Evolutionary conservation across 1,140 invertebrate species (phyloP), one percentile per base, ranked within the genome.

Genomic region (Telenomus remus): DNA sequence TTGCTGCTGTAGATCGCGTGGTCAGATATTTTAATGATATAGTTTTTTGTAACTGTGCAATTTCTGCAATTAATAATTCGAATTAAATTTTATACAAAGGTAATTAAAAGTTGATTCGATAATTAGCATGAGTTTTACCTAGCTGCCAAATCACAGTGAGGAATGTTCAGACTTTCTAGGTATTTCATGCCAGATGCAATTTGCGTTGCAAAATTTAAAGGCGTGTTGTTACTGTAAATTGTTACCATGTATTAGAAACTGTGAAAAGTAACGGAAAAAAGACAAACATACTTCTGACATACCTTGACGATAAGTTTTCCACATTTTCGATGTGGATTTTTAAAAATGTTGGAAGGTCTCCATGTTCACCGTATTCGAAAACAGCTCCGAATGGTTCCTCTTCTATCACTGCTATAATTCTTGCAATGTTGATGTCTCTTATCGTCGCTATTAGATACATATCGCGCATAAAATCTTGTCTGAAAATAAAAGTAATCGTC

Each of bases 121-220:
- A n/a, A n/a, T n/a, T n/a, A n/a, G n/a, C n/a, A n/a, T n/a, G n/a
- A n/a, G n/a, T n/a, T n/a, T n/a, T 90, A 94, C 93, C 93, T 91
- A 13, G 94, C 93, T 14, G 93, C 92, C 47, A 95, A 89, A 85
- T 95, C 94, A 75, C 94, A 91, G 85, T 95, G 94, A 35, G 93
- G 91, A 80, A 95, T 90, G 69, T 94, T 93, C 80, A 93, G 89
- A 55, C 91, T 91, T 85, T 95, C 94, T 77, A 95, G 89, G 82
- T 94, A 95, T 82, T 93, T 95, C 95, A 96, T 96, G 59, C 94
- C 95, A 13, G 93, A 94, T 37, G 95, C 93, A 72, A 96, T 94
- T 89, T 96, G 95, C 43, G 92, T 93, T 47, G 94, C 92, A 84
- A 96, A 92, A 87, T 93, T 95, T 57, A 96, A 91, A 72, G 95